phyloP scores from a whole-genome alignment of 1,140 invertebrate species.

The Papilio glaucus region DNA sequence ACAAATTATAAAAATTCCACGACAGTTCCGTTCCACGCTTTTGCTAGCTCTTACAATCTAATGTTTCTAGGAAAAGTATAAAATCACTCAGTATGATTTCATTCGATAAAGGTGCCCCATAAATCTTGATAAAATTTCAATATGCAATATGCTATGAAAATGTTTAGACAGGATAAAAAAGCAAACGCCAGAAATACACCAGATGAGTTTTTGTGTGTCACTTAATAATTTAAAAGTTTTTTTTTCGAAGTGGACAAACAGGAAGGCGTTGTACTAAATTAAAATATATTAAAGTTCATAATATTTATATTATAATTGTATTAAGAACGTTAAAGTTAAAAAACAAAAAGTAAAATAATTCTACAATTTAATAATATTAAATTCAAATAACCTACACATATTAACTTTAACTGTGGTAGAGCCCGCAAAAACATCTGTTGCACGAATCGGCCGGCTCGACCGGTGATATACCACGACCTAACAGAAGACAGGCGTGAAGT shows the following conservation, averaged over 20 bases:
- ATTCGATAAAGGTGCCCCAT: background rate
- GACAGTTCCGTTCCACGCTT: conserved; percentile 2
- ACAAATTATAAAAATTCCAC: background rate
- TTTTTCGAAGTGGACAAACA: background rate
- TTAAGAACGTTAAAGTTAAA: too few species aligned
- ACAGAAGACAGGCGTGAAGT: too few species aligned
- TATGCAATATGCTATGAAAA: too few species aligned
- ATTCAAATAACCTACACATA: too few species aligned
- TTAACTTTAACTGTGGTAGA: too few species aligned
- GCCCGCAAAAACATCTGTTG: too few species aligned
- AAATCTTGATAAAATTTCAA: background rate
- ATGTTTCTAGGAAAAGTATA: background rate
- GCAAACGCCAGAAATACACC: background rate
- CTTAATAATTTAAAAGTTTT: background rate
- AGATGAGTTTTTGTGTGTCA: background rate
- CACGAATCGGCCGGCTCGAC: too few species aligned
- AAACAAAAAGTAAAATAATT: too few species aligned
- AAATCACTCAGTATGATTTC: background rate
- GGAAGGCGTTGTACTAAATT: background rate
- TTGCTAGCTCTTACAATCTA: background rate
- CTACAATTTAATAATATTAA: too few species aligned
- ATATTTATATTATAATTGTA: too few species aligned
- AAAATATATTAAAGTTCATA: too few species aligned
- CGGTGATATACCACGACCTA: too few species aligned
- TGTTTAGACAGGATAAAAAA: background rate